Base-by-base conservation (phyloP, 2,888 invertebrate genomes). In the Ophion ventricosus region DNA sequence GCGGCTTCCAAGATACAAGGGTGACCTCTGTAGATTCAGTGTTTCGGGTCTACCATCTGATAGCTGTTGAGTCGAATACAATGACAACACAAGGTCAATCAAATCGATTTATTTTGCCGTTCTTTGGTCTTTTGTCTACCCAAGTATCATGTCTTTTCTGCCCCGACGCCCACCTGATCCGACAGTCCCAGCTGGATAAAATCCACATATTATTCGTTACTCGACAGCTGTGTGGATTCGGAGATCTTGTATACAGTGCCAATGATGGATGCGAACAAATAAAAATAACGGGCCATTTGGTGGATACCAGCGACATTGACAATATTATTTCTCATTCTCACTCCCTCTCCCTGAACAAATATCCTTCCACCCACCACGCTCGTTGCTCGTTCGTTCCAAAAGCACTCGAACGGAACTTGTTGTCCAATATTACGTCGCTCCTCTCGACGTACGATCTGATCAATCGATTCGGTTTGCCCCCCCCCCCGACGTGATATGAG, bases 401-500 rank as follows among this genome's bases (percentile, higher is more conserved):
- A 69, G 59, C 69, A 78, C 77, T 81, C 77, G 69, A 69, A 74
- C 66, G n/a, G 80, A 63, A 2, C 49, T 74, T 59, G 76, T 69
- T 70, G 74, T 79, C 29, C 69, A 69, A 77, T 76, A 66, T 76
- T 49, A 61, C 72, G 70, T 56, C 57, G 54, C 54, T 20, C 57
- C 76, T 54, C 80, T 83, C 66, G 25, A 70, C 72, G 35, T 57
- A 66, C 59, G 26, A 72, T 66, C 76, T 75, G 75, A 72, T 73
- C 80, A 64, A 77, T 80, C 80, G 76, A 84, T 80, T 73, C 57
- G 56, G 61, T 77, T 80, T 59, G 63, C 67, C 80, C 73, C 80
- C 67, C 80, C 73, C 80, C 74, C 67, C 49, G 72, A 66, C 40
- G 70, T 20, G 70, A 80, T 80, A 70, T 66, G 63, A 23, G 29